phyloP scores from a whole-genome alignment of 2,888 invertebrate species.

The Platycheirus rosarum region DNA sequence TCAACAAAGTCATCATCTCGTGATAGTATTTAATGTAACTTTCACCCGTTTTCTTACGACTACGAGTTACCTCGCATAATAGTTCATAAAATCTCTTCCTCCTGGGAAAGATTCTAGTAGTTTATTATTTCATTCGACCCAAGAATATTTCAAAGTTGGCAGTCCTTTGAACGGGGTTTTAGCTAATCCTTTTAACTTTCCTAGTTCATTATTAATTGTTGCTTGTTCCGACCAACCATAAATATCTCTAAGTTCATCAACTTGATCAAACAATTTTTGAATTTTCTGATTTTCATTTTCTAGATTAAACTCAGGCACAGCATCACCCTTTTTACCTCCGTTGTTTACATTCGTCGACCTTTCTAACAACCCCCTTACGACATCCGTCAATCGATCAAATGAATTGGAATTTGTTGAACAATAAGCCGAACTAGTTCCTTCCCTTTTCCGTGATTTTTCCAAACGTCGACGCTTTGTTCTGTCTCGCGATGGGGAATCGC shows the following conservation, averaged over 20 bases:
- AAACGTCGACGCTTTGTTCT: background rate
- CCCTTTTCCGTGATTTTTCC: background rate
- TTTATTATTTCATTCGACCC: constrained; percentile 14
- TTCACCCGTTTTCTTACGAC: constrained; percentile 10
- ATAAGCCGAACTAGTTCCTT: background rate
- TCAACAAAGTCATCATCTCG: constrained; percentile 21
- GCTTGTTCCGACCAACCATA: constrained; percentile 33
- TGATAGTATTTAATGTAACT: constrained; percentile 31
- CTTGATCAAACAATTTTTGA: constrained; percentile 21
- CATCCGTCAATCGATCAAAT: constrained; percentile 7
- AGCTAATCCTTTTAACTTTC: constrained; percentile 14
- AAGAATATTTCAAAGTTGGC: constrained; percentile 19
- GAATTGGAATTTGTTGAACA: background rate
- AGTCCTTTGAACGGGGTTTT: constrained; percentile 29
- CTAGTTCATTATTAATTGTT: constrained; percentile 7
- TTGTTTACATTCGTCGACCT: background rate
- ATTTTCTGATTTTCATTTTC: constrained; percentile 15
- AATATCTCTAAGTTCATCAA: constrained; percentile 10
- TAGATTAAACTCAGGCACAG: constrained; percentile 16
- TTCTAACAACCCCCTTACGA: background rate
- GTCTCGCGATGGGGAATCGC: background rate
- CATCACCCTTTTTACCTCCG: constrained; percentile 18
- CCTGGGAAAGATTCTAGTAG: constrained; percentile 17
- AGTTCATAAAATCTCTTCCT: constrained; percentile 24
- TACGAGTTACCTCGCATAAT: constrained; percentile 21